A percentile compares a stretch with the other conserved stretches of the same genome.
Evolutionary conservation across 2,888 invertebrate species (phyloP).

Genomic region (Chesias legatella): DNA sequence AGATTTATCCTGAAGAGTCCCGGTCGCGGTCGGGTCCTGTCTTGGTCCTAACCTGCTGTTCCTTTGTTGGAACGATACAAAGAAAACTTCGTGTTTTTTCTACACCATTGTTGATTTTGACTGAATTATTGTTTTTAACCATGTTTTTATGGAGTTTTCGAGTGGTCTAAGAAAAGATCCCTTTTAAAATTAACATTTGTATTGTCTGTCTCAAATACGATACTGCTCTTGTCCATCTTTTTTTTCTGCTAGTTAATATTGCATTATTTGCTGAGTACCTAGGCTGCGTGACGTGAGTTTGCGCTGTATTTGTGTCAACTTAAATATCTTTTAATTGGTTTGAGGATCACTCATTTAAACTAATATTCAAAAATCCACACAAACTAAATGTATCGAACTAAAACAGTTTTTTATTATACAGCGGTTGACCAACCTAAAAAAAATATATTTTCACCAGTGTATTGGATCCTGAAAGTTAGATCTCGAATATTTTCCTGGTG

Average conservation of each 20-base stretch:
- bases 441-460: too few species aligned
- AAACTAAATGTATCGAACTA: too few species aligned
- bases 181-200: slow-evolving; percentile 41
- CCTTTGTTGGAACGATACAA: slow-evolving; percentile 42
- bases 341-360: too few species aligned
- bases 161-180: slow-evolving; percentile 55
- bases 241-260: slow-evolving; percentile 19
- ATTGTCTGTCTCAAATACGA: slow-evolving; percentile 42
- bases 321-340: slow-evolving; percentile 11
- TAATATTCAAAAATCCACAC: too few species aligned
- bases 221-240: slow-evolving; percentile 32
- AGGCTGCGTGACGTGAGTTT: neutral
- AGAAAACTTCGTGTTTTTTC: slow-evolving; percentile 41
- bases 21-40: too few species aligned
- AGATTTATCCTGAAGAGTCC: slow-evolving; percentile 66
- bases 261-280: too few species aligned
- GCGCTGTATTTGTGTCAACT: slow-evolving; percentile 2
- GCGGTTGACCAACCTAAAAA: too few species aligned
- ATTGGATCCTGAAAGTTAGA: too few species aligned
- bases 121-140: slow-evolving; percentile 71
- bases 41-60: slow-evolving; percentile 57
- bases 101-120: slow-evolving; percentile 48
- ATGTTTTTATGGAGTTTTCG: slow-evolving; percentile 46
- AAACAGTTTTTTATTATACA: too few species aligned
- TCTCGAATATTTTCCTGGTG: too few species aligned